Conservation (phyloP, 2,113 vertebrate genomes). For the Spea multiplicata region DNA sequence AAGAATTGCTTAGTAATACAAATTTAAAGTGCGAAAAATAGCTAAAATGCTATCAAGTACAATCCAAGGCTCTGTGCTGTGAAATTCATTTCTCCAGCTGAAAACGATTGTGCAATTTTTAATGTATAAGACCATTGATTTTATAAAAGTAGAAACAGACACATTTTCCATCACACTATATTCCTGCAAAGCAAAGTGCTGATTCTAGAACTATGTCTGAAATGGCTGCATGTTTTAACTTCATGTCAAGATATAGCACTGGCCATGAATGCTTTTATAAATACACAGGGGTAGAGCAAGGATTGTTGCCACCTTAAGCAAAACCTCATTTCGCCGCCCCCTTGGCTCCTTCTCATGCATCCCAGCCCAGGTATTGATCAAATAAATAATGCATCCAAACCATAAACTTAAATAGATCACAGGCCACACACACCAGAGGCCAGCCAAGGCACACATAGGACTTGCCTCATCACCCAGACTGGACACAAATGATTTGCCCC, state of each 20-base stretch:
- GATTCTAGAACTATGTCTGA: neutral
- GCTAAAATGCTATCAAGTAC: slow-evolving; percentile 20
- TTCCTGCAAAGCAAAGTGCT: neutral
- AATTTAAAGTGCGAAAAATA: slow-evolving; percentile 31
- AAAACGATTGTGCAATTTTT: slow-evolving; percentile 13
- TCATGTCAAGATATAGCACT: neutral
- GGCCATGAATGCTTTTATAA: too few species aligned
- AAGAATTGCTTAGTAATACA: slow-evolving; percentile 33
- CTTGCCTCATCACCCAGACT: too few species aligned
- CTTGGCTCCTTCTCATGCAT: too few species aligned
- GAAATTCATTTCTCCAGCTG: slow-evolving; percentile 16
- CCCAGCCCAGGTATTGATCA: too few species aligned
- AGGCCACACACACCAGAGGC: too few species aligned
- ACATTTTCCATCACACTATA: neutral
- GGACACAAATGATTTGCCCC: too few species aligned
- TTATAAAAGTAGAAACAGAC: slow-evolving; percentile 12
- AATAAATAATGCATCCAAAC: too few species aligned
- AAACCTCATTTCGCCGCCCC: too few species aligned
- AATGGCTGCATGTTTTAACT: neutral
- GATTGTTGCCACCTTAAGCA: too few species aligned
- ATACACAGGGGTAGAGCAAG: too few species aligned
- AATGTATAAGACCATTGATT: slow-evolving; percentile 17
- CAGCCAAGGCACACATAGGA: too few species aligned
- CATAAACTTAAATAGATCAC: too few species aligned
- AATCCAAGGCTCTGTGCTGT: neutral